Evolutionary conservation across 1,140 invertebrate genomes (phyloP).

Genomic region (Pinna nobilis): DNA sequence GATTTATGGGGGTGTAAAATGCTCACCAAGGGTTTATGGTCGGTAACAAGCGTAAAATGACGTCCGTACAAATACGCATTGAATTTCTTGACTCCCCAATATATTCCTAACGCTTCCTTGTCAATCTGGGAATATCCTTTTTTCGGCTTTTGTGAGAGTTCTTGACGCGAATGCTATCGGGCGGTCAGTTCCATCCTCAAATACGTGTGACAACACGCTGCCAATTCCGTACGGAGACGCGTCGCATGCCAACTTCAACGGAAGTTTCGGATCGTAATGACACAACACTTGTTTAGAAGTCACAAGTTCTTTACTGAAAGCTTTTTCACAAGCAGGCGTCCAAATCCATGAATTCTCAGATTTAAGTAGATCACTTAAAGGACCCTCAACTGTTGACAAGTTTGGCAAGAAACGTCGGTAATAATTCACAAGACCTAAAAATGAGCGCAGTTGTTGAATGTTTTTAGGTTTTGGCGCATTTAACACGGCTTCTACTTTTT

Average conservation of each 20-base stretch:
- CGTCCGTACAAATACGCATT: conserved; percentile 75
- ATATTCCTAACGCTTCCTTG: conserved; percentile 76
- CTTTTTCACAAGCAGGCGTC: conserved; percentile 18
- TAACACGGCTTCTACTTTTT: conserved; percentile 32
- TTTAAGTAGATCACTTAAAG: conserved; percentile 31
- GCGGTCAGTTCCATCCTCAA: conserved; percentile 53
- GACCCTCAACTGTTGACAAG: conserved; percentile 18
- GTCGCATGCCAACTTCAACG: conserved; percentile 75
- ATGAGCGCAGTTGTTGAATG: conserved; percentile 34
- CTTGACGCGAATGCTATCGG: conserved; percentile 72
- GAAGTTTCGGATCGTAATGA: conserved; percentile 40
- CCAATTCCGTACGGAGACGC: conserved; percentile 75
- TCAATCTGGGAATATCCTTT: conserved; percentile 76
- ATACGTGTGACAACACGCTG: conserved; percentile 72
- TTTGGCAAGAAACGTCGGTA: conserved; percentile 43
- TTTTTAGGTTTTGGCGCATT: conserved; percentile 42
- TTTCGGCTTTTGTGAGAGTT: conserved; percentile 66
- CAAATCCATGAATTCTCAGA: conserved; percentile 27
- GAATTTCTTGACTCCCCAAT: conserved; percentile 75
- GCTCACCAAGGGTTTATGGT: conserved; percentile 67
- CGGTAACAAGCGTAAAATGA: conserved; percentile 55
- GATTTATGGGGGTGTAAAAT: conserved; percentile 51
- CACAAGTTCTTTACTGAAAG: conserved; percentile 24
- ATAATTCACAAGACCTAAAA: conserved; percentile 43
- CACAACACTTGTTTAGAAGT: conserved; percentile 20